A percentile compares a stretch with the other conserved stretches of the same genome.
Conservation (phyloP, 2,113 vertebrate genomes). For the Pantherophis guttatus region DNA sequence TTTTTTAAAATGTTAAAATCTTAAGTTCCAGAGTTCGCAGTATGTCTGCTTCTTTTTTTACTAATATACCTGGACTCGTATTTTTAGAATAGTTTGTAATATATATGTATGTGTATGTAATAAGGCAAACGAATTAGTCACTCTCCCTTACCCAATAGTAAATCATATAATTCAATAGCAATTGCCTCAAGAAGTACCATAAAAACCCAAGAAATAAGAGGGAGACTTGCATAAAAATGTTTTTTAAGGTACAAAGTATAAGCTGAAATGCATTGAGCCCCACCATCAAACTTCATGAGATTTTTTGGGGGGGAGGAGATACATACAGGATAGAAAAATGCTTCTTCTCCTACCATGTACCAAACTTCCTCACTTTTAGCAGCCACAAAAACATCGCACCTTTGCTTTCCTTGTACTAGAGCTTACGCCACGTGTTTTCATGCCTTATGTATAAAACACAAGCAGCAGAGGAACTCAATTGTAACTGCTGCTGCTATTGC, state of each 20-base stretch:
- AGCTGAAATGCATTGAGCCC: background rate
- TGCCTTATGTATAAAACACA: rapidly evolving
- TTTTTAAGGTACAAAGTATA: background rate
- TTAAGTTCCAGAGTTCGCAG: too few species aligned
- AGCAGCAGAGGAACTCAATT: constrained; percentile 2
- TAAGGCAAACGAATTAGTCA: background rate
- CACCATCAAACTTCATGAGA: background rate
- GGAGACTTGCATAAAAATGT: background rate
- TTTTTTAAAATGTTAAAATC: too few species aligned
- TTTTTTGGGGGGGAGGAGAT: rapidly evolving
- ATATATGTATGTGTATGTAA: background rate
- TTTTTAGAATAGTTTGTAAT: too few species aligned
- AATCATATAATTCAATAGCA: background rate
- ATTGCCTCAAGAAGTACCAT: background rate
- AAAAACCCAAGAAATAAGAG: background rate
- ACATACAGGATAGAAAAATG: background rate
- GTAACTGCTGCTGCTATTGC: constrained; percentile 11
- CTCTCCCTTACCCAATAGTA: background rate
- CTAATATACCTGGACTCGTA: too few species aligned
- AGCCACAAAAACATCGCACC: background rate
- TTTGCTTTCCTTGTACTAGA: background rate
- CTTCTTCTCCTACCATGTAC: background rate
- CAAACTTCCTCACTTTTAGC: background rate
- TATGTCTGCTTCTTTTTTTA: too few species aligned
- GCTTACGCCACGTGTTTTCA: rapidly evolving